Conservation (phyloP, 2,113 vertebrate genomes). For the Rhinichthys klamathensis region DNA sequence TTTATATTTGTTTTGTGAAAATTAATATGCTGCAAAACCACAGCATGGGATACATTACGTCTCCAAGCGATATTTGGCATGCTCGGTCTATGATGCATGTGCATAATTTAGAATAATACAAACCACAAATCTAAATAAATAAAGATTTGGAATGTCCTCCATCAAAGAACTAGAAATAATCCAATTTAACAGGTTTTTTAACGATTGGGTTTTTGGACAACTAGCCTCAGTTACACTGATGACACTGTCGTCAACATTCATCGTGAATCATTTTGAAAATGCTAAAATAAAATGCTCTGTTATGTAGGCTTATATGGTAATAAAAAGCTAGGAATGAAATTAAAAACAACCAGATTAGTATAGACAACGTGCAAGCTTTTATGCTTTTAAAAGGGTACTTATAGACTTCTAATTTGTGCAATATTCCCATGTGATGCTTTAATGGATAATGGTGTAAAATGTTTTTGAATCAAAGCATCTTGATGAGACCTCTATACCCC, state of each 20-base stretch:
- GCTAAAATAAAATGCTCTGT: background rate
- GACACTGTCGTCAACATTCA: background rate
- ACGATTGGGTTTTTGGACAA: slow-evolving; percentile 2
- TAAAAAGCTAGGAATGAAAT: background rate
- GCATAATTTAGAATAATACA: slow-evolving; percentile 19
- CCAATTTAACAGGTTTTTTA: slow-evolving; percentile 1
- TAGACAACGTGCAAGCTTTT: background rate
- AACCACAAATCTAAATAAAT: slow-evolving; percentile 12
- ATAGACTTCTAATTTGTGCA: background rate
- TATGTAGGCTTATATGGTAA: background rate
- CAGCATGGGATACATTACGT: slow-evolving; percentile 29
- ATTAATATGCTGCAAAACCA: background rate
- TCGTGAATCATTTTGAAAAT: no score
- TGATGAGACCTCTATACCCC: slow-evolving; percentile 23
- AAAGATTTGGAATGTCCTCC: background rate
- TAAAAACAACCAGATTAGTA: background rate
- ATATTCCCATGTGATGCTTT: slow-evolving; percentile 20
- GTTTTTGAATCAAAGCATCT: slow-evolving; percentile 34
- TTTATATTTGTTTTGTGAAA: slow-evolving; percentile 33
- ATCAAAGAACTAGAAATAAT: background rate
- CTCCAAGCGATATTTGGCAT: slow-evolving; percentile 7
- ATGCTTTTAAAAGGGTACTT: slow-evolving; percentile 27
- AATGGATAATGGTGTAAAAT: slow-evolving; percentile 20
- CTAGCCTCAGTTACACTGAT: background rate
- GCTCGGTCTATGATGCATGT: slow-evolving; percentile 10